A percentile compares a stretch with the other conserved stretches of the same genome.
phyloP scores from a whole-genome alignment of 35 echinoderm and acorn worm genomes.

The Eucidaris tribuloides region DNA sequence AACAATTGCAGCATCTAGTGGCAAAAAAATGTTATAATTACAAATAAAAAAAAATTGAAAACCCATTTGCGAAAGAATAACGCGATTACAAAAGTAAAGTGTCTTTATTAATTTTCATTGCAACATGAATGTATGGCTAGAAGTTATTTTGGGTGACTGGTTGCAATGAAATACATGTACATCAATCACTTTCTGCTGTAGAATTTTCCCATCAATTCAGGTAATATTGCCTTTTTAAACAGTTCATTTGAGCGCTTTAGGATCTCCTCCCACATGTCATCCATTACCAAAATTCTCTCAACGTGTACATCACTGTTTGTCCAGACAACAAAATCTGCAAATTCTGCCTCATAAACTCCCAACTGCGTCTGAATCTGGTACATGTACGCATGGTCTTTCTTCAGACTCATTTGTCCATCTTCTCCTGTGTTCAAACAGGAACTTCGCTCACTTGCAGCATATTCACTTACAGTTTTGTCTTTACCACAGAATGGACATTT shows the following conservation, averaged over 20 bases:
- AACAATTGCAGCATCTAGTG: too few species aligned
- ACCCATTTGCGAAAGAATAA: too few species aligned
- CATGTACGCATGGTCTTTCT: not conserved
- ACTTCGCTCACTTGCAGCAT: not conserved
- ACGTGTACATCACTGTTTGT: not conserved
- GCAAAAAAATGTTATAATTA: too few species aligned
- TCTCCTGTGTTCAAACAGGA: not conserved
- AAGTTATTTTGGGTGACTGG: too few species aligned
- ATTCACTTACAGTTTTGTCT: not conserved
- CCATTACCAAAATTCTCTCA: not conserved
- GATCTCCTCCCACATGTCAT: not conserved
- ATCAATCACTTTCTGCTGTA: too few species aligned
- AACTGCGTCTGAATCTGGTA: constrained; percentile 18
- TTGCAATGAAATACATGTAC: too few species aligned
- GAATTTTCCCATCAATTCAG: not conserved
- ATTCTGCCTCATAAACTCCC: not conserved
- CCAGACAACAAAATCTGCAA: not conserved
- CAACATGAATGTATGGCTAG: too few species aligned
- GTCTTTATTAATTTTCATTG: too few species aligned
- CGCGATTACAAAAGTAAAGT: too few species aligned
- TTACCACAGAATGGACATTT: constrained; percentile 19
- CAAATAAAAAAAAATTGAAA: too few species aligned
- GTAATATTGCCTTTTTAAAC: not conserved
- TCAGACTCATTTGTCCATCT: not conserved
- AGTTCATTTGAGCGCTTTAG: not conserved